phyloP scores from a whole-genome alignment of 2,888 invertebrate genomes.

The Plagodis pulveraria region DNA sequence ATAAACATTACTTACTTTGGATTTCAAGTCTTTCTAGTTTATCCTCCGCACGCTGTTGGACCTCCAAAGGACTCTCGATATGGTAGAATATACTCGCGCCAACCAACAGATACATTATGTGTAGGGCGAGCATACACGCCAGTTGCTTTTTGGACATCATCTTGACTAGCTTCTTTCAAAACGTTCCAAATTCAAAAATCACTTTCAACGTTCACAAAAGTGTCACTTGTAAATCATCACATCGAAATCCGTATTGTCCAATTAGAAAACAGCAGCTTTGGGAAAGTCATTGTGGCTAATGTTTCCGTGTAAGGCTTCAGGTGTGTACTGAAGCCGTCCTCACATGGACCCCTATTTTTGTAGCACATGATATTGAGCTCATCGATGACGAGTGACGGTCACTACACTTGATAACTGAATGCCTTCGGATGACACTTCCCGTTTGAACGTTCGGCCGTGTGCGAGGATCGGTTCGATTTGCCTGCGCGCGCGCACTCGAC shows the following conservation, averaged over 20 bases:
- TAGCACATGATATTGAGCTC: slow-evolving; percentile 57
- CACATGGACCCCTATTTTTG: slow-evolving; percentile 46
- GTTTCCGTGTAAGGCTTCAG: slow-evolving; percentile 51
- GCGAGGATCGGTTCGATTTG: slow-evolving; percentile 70
- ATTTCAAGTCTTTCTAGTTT: slow-evolving; percentile 87
- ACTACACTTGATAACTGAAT: slow-evolving; percentile 23
- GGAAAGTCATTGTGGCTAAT: slow-evolving; percentile 50
- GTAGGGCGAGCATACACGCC: slow-evolving; percentile 89
- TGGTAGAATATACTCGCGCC: slow-evolving; percentile 95
- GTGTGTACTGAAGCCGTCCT: slow-evolving; percentile 44
- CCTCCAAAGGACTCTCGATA: slow-evolving; percentile 91
- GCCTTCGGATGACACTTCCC: slow-evolving; percentile 59
- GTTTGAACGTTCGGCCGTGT: slow-evolving; percentile 69
- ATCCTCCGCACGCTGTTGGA: slow-evolving; percentile 83
- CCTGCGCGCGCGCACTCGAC: slow-evolving; percentile 65
- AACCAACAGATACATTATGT: slow-evolving; percentile 90
- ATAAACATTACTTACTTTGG: slow-evolving; percentile 85
- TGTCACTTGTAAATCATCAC: slow-evolving; percentile 49
- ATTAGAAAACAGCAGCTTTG: slow-evolving; percentile 44
- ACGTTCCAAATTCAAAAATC: slow-evolving; percentile 35
- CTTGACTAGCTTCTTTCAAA: slow-evolving; percentile 67
- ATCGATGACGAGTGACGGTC: slow-evolving; percentile 43
- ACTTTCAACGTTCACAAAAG: slow-evolving; percentile 45
- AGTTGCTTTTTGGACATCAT: slow-evolving; percentile 93
- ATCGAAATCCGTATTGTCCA: slow-evolving; percentile 66